Conservation (phyloP, 1,140 invertebrate species). For the Tetramorium parvispinum region DNA sequence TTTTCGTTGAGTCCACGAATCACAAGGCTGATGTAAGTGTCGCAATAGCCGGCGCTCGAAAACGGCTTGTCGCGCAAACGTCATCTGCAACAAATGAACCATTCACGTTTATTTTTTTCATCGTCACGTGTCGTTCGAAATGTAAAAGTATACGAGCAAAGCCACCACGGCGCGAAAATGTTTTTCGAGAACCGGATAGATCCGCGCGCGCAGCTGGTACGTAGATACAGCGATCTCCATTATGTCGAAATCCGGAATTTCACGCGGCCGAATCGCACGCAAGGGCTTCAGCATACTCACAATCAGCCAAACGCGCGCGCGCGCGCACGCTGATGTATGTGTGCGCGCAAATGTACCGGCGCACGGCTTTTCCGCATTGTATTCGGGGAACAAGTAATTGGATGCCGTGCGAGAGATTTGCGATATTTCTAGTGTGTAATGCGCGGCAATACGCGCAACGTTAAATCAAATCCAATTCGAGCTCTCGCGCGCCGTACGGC, state of each 20-base stretch:
- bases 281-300: neutral
- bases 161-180: conserved; percentile 11
- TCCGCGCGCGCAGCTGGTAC: conserved; percentile 64
- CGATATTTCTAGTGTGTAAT: conserved; percentile 85
- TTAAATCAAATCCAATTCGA: conserved; percentile 85
- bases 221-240: conserved; percentile 74
- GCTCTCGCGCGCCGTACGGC: conserved; percentile 79
- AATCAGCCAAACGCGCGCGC: neutral
- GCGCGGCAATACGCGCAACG: conserved; percentile 83
- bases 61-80: neutral
- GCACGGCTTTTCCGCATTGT: conserved; percentile 77
- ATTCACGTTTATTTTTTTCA: neutral
- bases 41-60: neutral
- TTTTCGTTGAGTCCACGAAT: neutral
- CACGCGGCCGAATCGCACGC: conserved; percentile 18
- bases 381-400: conserved; percentile 81
- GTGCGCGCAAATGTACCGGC: conserved; percentile 65
- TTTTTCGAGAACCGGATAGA: conserved; percentile 51
- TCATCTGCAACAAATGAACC: conserved; percentile 2
- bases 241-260: conserved; percentile 72
- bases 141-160: conserved; percentile 14
- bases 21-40: neutral
- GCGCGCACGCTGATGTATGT: neutral
- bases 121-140: neutral
- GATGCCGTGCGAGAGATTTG: conserved; percentile 82